A percentile compares a stretch with the other conserved stretches of the same genome.
Conservation (phyloP, 1,140 invertebrate species). For the Dendrolimus punctatus region DNA sequence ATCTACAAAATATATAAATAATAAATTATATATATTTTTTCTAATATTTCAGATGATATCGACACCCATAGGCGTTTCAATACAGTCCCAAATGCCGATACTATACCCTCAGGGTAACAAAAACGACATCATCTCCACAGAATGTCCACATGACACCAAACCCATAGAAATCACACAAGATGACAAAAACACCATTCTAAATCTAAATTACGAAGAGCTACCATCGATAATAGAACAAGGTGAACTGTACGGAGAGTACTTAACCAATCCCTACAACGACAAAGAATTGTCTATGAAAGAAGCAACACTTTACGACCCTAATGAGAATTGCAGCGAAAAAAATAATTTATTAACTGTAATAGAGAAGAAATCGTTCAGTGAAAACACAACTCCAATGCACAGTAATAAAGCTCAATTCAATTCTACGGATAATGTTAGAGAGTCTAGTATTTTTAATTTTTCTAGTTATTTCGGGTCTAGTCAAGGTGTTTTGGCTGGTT, state of each 20-base stretch:
- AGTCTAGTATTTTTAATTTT: conserved; percentile 62
- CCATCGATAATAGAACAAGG: conserved; percentile 35
- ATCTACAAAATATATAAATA: no score
- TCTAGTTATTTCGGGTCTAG: conserved; percentile 74
- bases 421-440: conserved; percentile 60
- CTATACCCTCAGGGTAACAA: conserved; percentile 27
- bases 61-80: conserved; percentile 73
- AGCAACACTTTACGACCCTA: conserved; percentile 42
- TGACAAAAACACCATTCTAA: conserved; percentile 11
- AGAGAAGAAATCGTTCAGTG: conserved; percentile 53
- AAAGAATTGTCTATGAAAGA: conserved; percentile 37
- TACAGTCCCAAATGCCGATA: conserved; percentile 50
- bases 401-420: conserved; percentile 52
- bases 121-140: neutral
- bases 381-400: conserved; percentile 58
- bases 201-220: conserved; percentile 14
- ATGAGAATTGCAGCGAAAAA: conserved; percentile 3
- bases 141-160: neutral
- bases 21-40: conserved; percentile 1
- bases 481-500: conserved; percentile 67
- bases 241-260: conserved; percentile 70
- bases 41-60: conserved; percentile 71
- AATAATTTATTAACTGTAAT: conserved; percentile 8
- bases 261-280: conserved; percentile 71
- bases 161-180: conserved; percentile 16